Base-by-base conservation (phyloP, 2,888 invertebrate species). In the Acleris cristana region DNA sequence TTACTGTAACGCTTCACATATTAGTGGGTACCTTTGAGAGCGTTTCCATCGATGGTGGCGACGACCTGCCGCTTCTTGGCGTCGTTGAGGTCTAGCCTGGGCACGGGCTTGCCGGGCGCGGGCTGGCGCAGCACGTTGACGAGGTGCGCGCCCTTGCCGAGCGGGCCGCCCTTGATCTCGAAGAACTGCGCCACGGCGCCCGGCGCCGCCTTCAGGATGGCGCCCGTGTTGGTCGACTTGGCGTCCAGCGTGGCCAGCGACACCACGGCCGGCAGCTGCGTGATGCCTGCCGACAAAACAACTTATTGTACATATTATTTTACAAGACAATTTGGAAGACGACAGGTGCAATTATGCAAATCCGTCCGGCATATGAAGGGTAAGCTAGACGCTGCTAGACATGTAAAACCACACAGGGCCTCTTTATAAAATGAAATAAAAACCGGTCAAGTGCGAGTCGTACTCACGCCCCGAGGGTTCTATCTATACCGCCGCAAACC, bases 111-210 rank as follows among this genome's bases (percentile, higher is more conserved):
- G 16, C 83, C 86, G 4, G 88, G 87, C 61, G 77, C 81, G 23
- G 88, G 88, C n/a, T 82, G 88, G 0, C 90, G 75, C 3, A 92
- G 81, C 3, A 92, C 92, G 77, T 92, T 92, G 10, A 92, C 89
- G 5, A 92, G 70, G 56, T 92, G 92, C 21, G 90, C 85, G 0
- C 89, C 90, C 52, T 88, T 88, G 61, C 85, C 88, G 2, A 91
- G 76, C 70, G 87, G 88, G 0, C 87, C 88, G 70, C 86, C 56
- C 56, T 90, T 90, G 72, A 92, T 87, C 72, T 92, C 92, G 76
- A 90, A 89, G 72, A 88, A 83, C 71, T 91, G 92, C 44, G 91
- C 82, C 19, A 90, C 85, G 1, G 86, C 81, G 44, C 86, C 87
- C 16, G 86, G 84, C 0, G 85, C 77, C 3, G 88, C 82, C 64